Conservation (phyloP, 2,888 invertebrate species). For the Nephrotoma flavescens region DNA sequence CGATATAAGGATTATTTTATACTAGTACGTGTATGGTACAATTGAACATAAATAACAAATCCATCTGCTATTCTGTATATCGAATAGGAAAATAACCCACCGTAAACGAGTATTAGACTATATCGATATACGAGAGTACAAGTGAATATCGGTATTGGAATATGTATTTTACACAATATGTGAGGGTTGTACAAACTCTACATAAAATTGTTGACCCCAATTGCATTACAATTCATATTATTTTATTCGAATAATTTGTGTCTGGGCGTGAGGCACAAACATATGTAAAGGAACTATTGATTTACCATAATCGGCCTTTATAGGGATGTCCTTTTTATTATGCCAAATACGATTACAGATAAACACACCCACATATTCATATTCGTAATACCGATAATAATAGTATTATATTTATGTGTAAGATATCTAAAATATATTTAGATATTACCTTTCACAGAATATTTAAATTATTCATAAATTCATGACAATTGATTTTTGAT, state of each 20-base stretch:
- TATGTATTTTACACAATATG: background rate
- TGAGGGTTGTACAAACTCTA: background rate
- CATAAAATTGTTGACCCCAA: background rate
- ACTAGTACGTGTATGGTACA: background rate
- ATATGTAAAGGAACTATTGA: background rate
- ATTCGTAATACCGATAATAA: background rate
- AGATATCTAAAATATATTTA: background rate
- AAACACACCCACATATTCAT: background rate
- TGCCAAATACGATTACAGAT: background rate
- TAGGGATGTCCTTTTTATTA: background rate
- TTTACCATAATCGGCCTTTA: background rate
- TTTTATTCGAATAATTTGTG: background rate
- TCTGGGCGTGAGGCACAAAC: background rate
- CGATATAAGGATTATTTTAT: background rate
- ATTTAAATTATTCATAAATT: background rate
- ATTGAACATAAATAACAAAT: background rate
- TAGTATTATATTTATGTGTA: background rate
- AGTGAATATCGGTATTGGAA: background rate
- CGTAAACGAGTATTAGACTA: background rate
- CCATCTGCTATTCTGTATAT: background rate
- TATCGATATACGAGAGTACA: background rate
- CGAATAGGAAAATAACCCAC: background rate
- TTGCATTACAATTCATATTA: background rate
- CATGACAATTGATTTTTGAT: background rate
- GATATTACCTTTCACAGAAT: background rate